Percentiles rank a stretch among this genome's conserved stretches.
Conservation (phyloP, 2,113 vertebrate genomes). For the Mormyrus iriodes region DNA sequence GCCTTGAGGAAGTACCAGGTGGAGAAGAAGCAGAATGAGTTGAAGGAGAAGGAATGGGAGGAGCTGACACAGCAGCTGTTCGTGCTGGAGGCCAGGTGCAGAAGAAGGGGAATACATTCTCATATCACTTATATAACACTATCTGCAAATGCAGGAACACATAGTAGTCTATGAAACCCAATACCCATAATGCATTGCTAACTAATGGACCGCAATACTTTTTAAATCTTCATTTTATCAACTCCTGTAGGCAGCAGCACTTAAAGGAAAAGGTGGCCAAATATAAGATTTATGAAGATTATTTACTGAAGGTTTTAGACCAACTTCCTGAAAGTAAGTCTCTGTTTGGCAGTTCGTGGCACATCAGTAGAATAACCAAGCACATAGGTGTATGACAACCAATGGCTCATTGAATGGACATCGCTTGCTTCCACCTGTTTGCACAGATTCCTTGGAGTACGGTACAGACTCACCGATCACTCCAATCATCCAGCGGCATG, state of each 20-base stretch:
- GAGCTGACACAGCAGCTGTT: constrained; percentile 50
- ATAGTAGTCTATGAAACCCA: background rate
- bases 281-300: constrained; percentile 60
- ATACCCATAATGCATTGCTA: background rate
- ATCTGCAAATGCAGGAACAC: background rate
- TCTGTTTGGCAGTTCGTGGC: background rate
- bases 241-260: constrained; percentile 49
- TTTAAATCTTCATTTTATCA: background rate
- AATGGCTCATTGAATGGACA: background rate
- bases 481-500: constrained; percentile 55
- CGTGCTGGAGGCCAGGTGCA: constrained; percentile 51
- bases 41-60: constrained; percentile 51
- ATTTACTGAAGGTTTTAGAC: constrained; percentile 58
- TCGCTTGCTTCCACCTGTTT: background rate
- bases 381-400: background rate
- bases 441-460: constrained; percentile 40
- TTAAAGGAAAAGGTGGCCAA: constrained; percentile 55
- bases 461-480: constrained; percentile 40
- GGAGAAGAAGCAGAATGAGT: constrained; percentile 50
- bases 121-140: background rate
- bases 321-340: constrained; percentile 57
- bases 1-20: constrained; percentile 53
- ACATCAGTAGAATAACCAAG: background rate
- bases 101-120: background rate
- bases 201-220: background rate